These are phyloP conservation scores for Trichogramma pretiosum DNA, from an alignment of 1,140 invertebrate species.

Conservation along the genomic window DNA sequence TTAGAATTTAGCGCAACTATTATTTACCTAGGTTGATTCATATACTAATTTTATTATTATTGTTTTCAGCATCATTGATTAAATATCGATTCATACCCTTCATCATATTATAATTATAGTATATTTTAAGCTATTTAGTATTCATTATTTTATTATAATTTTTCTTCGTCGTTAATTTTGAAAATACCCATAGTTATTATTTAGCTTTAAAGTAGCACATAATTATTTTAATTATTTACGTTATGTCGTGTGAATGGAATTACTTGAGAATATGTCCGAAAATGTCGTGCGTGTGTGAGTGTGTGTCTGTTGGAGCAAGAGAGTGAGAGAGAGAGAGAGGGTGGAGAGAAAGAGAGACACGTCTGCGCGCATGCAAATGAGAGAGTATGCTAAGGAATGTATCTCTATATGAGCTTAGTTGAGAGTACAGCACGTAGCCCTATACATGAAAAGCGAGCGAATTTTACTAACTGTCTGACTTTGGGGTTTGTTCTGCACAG, in stretches of 20 bases:
- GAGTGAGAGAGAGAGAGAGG: background rate
- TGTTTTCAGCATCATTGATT: too few species aligned
- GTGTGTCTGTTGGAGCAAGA: background rate
- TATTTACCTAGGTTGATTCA: slow-evolving; percentile 6
- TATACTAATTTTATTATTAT: too few species aligned
- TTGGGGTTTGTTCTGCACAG: slow-evolving; percentile 53
- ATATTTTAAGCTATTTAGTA: too few species aligned
- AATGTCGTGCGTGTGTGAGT: background rate
- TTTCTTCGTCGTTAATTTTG: too few species aligned
- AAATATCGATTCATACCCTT: background rate
- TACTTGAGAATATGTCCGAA: background rate
- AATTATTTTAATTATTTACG: slow-evolving; percentile 3
- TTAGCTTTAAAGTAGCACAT: background rate
- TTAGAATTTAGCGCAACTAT: too few species aligned
- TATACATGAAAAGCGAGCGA: background rate
- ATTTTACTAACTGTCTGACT: too few species aligned
- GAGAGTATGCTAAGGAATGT: background rate
- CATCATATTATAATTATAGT: too few species aligned
- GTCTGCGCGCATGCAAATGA: slow-evolving; percentile 1
- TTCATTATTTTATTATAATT: too few species aligned
- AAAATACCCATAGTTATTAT: too few species aligned
- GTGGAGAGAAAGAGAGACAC: too few species aligned
- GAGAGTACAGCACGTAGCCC: slow-evolving; percentile 8
- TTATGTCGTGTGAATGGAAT: too few species aligned
- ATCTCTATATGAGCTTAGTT: slow-evolving; percentile 21